Percentiles rank a stretch among this genome's conserved stretches.
These are phyloP conservation scores for Drosophila elegans DNA, from an alignment of 1,140 invertebrate genomes.

Conservation along the genomic window DNA sequence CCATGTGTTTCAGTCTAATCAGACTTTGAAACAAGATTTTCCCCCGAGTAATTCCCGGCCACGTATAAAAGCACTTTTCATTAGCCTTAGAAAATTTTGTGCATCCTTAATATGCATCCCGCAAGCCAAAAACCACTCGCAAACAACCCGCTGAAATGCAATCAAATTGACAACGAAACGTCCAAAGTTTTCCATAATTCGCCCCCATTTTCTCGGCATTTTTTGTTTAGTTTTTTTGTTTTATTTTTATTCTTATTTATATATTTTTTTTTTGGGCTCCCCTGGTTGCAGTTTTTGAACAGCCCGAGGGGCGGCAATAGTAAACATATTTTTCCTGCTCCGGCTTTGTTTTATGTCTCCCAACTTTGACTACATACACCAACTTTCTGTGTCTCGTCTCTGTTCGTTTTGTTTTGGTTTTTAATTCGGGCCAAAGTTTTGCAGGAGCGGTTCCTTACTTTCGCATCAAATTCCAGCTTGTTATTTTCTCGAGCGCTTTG, in stretches of 20 bases:
- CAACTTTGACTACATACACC: slow-evolving; percentile 58
- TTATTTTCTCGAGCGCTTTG: slow-evolving; percentile 59
- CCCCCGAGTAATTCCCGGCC: neutral
- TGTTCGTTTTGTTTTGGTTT: slow-evolving; percentile 46
- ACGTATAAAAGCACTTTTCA: slow-evolving; percentile 20
- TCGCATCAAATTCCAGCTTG: slow-evolving; percentile 57
- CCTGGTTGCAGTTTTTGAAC: slow-evolving; percentile 6
- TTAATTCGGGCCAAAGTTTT: slow-evolving; percentile 72
- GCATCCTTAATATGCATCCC: slow-evolving; percentile 23
- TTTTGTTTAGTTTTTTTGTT: neutral
- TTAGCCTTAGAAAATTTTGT: slow-evolving; percentile 6
- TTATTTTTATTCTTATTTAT: neutral
- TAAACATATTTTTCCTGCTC: slow-evolving; percentile 68
- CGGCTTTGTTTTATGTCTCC: slow-evolving; percentile 67
- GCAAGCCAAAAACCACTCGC: slow-evolving; percentile 16
- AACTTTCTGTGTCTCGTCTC: slow-evolving; percentile 21
- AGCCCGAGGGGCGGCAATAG: slow-evolving; percentile 24
- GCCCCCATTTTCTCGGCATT: slow-evolving; percentile 10
- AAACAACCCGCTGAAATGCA: slow-evolving; percentile 58
- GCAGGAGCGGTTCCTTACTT: slow-evolving; percentile 30
- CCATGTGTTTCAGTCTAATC: slow-evolving; percentile 2
- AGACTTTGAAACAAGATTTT: neutral
- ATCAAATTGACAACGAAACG: slow-evolving; percentile 68
- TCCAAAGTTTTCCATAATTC: slow-evolving; percentile 43
- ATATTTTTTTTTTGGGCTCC: slow-evolving; percentile 1